Evolutionary conservation across 2,888 invertebrate species (phyloP), one percentile per base, ranked within the genome.

Genomic region (Lamellibrachia satsuma): DNA sequence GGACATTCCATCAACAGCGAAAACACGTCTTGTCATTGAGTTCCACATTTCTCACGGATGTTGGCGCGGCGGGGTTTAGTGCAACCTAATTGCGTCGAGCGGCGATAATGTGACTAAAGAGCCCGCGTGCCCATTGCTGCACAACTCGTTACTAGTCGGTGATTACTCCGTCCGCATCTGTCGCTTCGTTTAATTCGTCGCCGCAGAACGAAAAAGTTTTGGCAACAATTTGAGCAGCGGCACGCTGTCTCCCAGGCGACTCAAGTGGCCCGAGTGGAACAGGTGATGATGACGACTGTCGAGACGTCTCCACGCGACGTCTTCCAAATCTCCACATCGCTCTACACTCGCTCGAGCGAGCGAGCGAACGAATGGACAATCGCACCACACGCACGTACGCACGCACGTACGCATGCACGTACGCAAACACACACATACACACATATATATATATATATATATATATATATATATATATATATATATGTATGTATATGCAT

Each of bases 1-100:
- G 60, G 60, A 60, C 60, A 60, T 60, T 60, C 60, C 60, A 60
- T 60, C 60, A 60, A 60, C 60, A 60, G 60, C 60, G 60, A 60
- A 9, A 60, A 22, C 15, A 9, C 60, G 60, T 60, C 60, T 11
- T 60, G 60, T 60, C 60, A 60, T 15, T 60, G 60, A 60, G 15
- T 11, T 4, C 15, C 4, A 9, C 15, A 7, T 11, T 60, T 60
- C 60, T 60, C 60, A 60, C 60, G 60, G 60, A 60, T 60, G 60
- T 60, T 60, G 60, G 60, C 60, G 11, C 60, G 60, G 60, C 15
- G 60, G 60, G 60, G 60, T 60, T 15, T 15, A 15, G 11, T 1
- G 11, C 15, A 15, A 15, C 15, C 60, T 60, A 60, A 60, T 8
- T 60, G 60, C 60, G 60, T 60, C 1, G 60, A 60, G 9, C 11